Conservation (phyloP, 2,113 vertebrate genomes). For the Oreochromis tanganicae region DNA sequence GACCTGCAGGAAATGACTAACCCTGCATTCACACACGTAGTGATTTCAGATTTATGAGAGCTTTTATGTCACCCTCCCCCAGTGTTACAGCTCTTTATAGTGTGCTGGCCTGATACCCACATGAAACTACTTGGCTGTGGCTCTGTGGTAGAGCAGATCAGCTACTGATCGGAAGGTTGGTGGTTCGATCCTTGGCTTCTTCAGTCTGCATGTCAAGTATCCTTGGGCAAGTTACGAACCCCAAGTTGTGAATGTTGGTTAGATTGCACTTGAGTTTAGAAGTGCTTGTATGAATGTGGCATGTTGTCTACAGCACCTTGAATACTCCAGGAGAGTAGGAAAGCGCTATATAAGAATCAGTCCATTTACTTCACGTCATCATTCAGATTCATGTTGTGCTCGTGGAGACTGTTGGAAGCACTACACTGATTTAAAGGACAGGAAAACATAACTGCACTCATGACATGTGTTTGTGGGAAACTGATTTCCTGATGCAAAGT, state of each 20-base stretch:
- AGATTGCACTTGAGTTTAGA: no score
- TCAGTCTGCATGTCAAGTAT: no score
- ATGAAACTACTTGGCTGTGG: no score
- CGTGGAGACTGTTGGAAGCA: not conserved
- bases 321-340: no score
- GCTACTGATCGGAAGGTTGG: no score
- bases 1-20: not conserved
- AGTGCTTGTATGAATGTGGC: no score
- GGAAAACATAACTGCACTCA: not conserved
- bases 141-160: no score
- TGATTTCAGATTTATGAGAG: not conserved
- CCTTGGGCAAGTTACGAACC: no score
- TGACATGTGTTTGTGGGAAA: not conserved
- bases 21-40: not conserved
- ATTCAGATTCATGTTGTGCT: not conserved
- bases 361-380: not conserved
- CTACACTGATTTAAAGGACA: accelerated
- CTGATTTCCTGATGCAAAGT: not conserved
- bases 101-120: not conserved
- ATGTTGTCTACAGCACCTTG: no score
- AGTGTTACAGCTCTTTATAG: not conserved
- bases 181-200: no score
- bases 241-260: no score
- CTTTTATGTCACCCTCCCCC: not conserved
- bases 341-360: no score